Percentiles rank a stretch among this genome's conserved stretches.
Evolutionary conservation across 1,140 invertebrate genomes (phyloP).

Genomic region (Hyles euphorbiae): DNA sequence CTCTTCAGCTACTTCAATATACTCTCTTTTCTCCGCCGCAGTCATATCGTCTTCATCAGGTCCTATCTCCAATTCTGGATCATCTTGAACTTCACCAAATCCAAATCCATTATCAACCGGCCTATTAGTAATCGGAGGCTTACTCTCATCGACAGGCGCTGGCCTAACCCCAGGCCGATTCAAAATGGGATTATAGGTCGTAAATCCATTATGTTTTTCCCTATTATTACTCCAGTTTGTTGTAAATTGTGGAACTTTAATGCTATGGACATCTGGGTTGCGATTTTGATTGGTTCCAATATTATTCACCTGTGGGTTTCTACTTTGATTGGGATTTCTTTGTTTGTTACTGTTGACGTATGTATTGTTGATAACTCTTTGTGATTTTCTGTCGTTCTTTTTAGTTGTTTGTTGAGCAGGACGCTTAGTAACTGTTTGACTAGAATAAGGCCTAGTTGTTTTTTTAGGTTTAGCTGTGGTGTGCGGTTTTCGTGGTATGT

Average conservation of each 20-base stretch:
- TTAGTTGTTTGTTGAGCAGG: not conserved
- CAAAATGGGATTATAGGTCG: constrained; percentile 33
- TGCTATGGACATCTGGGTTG: not conserved
- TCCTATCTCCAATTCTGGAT: constrained; percentile 40
- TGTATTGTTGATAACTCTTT: not conserved
- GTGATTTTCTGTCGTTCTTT: not conserved
- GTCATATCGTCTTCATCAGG: constrained; percentile 52
- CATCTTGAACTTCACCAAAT: not conserved
- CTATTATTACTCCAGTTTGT: not conserved
- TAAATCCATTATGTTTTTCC: constrained; percentile 10
- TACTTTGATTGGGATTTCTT: not conserved
- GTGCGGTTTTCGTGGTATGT: not conserved
- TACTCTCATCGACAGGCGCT: constrained; percentile 24
- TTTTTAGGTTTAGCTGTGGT: constrained; percentile 12
- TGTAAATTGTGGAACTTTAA: too few species aligned
- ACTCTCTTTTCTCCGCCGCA: constrained; percentile 36
- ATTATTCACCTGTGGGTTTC: not conserved
- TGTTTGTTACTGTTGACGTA: not conserved
- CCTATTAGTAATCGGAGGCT: constrained; percentile 56
- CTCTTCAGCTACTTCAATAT: constrained; percentile 45
- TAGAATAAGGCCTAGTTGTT: not conserved
- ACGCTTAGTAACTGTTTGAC: constrained; percentile 3
- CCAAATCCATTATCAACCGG: constrained; percentile 17
- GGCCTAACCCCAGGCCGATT: constrained; percentile 47
- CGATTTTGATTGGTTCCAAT: not conserved